Evolutionary conservation across 2,113 vertebrate species (phyloP).

Genomic region (Regulus satrapa): DNA sequence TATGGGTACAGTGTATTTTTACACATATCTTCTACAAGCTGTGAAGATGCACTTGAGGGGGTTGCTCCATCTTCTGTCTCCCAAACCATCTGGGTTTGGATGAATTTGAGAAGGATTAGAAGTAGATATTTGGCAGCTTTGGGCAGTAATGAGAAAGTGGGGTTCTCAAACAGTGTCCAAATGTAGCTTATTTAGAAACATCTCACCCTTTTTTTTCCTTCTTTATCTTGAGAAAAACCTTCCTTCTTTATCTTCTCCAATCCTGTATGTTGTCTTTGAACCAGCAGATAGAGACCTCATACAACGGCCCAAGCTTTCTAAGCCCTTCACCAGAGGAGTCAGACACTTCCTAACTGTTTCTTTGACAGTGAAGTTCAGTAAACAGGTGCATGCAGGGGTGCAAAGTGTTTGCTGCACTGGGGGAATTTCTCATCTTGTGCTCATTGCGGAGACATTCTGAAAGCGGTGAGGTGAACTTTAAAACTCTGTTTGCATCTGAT

Average conservation of each 20-base stretch:
- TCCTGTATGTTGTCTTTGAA: not conserved
- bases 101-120: not conserved
- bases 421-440: rapidly evolving
- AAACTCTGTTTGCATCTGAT: not conserved
- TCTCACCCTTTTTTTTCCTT: not conserved
- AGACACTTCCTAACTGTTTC: not conserved
- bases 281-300: not conserved
- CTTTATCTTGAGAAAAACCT: not conserved
- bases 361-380: not conserved
- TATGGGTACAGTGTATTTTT: not conserved
- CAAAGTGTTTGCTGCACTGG: not conserved
- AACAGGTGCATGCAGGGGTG: not conserved
- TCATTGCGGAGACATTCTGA: not conserved
- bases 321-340: not conserved
- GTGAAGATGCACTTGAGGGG: not conserved
- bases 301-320: not conserved
- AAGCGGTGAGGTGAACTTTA: not conserved
- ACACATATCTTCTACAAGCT: not conserved
- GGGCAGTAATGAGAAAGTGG: not conserved
- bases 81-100: not conserved
- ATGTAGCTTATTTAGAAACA: not conserved
- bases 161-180: not conserved
- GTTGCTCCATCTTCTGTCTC: not conserved
- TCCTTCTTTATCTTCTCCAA: not conserved
- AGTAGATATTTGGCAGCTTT: not conserved